These are phyloP conservation scores for Stictonetta naevosa DNA, from an alignment of 2,113 vertebrate genomes.

Conservation along the genomic window DNA sequence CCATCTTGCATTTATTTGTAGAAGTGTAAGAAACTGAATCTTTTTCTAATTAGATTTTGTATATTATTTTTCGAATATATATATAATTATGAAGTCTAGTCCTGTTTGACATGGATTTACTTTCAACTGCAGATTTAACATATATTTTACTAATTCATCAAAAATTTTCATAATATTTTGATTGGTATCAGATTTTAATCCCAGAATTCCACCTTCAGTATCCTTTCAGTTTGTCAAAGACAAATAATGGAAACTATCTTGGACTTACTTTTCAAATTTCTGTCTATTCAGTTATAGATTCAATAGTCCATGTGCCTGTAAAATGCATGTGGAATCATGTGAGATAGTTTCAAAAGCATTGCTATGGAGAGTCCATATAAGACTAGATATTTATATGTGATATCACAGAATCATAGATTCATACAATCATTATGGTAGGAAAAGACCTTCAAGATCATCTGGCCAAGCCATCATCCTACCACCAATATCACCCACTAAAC, in stretches of 20 bases:
- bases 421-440: no score
- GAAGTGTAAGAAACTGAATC: background rate
- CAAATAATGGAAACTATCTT: background rate
- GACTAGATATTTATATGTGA: background rate
- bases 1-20: background rate
- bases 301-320: background rate
- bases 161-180: background rate
- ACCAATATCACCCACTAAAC: no score
- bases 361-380: background rate
- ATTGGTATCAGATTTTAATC: background rate
- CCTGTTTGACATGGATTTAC: background rate
- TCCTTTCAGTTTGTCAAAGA: background rate
- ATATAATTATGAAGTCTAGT: background rate
- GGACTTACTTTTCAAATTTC: background rate
- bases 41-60: background rate
- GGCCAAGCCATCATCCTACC: no score
- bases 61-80: background rate
- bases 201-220: background rate
- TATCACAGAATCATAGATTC: background rate
- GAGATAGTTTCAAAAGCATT: background rate
- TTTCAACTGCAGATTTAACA: background rate
- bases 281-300: background rate
- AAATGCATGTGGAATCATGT: background rate
- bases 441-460: no score
- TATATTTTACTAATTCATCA: background rate